Evolutionary conservation across 2,888 invertebrate species (phyloP).

Genomic region (Pocota personata): DNA sequence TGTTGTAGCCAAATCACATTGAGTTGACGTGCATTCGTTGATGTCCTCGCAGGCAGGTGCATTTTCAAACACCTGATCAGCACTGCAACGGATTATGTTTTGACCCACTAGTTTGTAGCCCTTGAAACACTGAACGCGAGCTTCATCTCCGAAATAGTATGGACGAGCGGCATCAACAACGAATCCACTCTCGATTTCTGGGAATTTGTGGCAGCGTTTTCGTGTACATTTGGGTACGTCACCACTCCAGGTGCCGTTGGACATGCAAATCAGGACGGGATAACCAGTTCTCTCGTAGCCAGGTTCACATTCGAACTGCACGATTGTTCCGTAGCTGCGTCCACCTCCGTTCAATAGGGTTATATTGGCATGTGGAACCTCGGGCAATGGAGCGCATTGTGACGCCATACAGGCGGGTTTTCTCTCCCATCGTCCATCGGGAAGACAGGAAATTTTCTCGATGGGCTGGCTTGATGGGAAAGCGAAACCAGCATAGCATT

Average conservation of each 20-base stretch:
- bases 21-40: slow-evolving; percentile 94
- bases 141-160: slow-evolving; percentile 95
- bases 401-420: slow-evolving; percentile 96
- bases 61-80: slow-evolving; percentile 92
- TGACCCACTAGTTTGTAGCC: slow-evolving; percentile 94
- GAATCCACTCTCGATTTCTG: slow-evolving; percentile 93
- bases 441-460: slow-evolving; percentile 94
- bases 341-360: slow-evolving; percentile 95
- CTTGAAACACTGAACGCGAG: slow-evolving; percentile 94
- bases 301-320: slow-evolving; percentile 95
- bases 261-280: slow-evolving; percentile 96
- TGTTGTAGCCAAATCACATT: slow-evolving; percentile 95
- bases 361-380: slow-evolving; percentile 93
- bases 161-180: slow-evolving; percentile 90
- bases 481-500: slow-evolving; percentile 98
- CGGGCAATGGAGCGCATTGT: slow-evolving; percentile 93
- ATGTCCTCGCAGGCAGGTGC: slow-evolving; percentile 95
- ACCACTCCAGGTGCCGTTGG: slow-evolving; percentile 97
- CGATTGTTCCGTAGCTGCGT: slow-evolving; percentile 96
- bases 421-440: slow-evolving; percentile 96
- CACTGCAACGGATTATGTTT: slow-evolving; percentile 92
- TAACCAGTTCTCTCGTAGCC: slow-evolving; percentile 94
- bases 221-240: slow-evolving; percentile 94
- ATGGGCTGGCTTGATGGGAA: slow-evolving; percentile 94
- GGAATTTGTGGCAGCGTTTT: slow-evolving; percentile 85